Evolutionary conservation across 2,113 vertebrate genomes (phyloP), one percentile per base, ranked within the genome.

Genomic region (Rattus rattus): DNA sequence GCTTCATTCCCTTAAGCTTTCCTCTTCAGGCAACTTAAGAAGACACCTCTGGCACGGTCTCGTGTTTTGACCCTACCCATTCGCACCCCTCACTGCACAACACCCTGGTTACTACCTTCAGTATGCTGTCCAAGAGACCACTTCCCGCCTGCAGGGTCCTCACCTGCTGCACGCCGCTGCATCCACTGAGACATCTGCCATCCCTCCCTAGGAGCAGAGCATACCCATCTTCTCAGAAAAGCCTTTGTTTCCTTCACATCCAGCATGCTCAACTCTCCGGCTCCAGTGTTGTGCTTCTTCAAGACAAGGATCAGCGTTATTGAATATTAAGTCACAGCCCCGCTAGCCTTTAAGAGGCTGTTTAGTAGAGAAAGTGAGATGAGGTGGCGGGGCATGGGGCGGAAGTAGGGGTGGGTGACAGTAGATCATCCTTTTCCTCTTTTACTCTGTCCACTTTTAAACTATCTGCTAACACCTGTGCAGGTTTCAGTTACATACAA

Each of bases 401-500:
- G 14, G 13, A 28, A 11, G 39, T 43, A 43, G 43, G 43, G 43
- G 43, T 43, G 26, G 24, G 56, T 19, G 14, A 7, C 16, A 11
- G 39, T 43, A 7, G 7, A 12, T 14, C 59, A 65, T 28, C 14
- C 59, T 85, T 39, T 72, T 49, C 43, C 19, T 93, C 73, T 92
- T 59, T 90, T 49, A 75, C 63, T 80, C 79, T 95, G 91, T 92
- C 52, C 26, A 94, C 88, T 96, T 72, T 86, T 81, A 81, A 93
- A 75, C 22, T 54, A 33, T 70, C 75, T 91, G 70, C 30, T 72
- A 69, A 81, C 33, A 81, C 39, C 20, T 73, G n/a, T 49, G 54
- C 77, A 79, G 93, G 94, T 63, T 94, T 93, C 92, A 87, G 28
- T 22, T 89, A 39, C 47, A 84, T 79, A n/a, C 56, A 90, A 63